Conservation (phyloP, 2,888 invertebrate genomes). For the Nephrotoma guestfalica region DNA sequence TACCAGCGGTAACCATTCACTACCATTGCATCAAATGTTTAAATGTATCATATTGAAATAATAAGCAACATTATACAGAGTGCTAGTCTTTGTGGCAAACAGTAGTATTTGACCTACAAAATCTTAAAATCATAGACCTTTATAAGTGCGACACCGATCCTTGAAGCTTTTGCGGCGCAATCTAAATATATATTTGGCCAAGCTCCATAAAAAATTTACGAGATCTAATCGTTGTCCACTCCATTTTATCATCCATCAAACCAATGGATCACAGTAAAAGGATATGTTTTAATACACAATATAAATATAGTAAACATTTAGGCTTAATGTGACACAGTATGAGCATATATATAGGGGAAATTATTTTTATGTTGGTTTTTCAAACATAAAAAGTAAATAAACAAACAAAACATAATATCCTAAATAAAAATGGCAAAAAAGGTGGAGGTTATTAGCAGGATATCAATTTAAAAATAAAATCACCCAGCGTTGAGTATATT, state of each 20-base stretch:
- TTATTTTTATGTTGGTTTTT: not conserved
- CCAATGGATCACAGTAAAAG: not conserved
- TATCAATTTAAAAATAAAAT: not conserved
- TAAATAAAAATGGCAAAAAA: not conserved
- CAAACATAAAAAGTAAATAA: not conserved
- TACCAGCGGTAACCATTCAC: too few relatives aligned
- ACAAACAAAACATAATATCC: not conserved
- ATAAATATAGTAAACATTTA: not conserved
- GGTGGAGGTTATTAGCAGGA: not conserved
- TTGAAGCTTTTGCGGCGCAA: too few relatives aligned
- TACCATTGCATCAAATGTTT: too few relatives aligned
- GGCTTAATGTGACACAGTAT: not conserved
- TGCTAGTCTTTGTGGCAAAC: too few relatives aligned
- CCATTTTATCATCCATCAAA: not conserved
- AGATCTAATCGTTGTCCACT: not conserved
- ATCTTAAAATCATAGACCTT: too few relatives aligned
- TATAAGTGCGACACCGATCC: too few relatives aligned
- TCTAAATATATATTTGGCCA: too few relatives aligned
- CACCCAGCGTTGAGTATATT: not conserved
- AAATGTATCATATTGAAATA: too few relatives aligned
- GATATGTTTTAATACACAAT: not conserved
- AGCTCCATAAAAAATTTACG: too few relatives aligned
- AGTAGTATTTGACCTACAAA: too few relatives aligned
- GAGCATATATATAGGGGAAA: not conserved
- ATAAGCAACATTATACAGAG: too few relatives aligned